Evolutionary conservation across 2,113 vertebrate genomes (phyloP), one percentile per base, ranked within the genome.

Genomic region (Nasalis larvatus): DNA sequence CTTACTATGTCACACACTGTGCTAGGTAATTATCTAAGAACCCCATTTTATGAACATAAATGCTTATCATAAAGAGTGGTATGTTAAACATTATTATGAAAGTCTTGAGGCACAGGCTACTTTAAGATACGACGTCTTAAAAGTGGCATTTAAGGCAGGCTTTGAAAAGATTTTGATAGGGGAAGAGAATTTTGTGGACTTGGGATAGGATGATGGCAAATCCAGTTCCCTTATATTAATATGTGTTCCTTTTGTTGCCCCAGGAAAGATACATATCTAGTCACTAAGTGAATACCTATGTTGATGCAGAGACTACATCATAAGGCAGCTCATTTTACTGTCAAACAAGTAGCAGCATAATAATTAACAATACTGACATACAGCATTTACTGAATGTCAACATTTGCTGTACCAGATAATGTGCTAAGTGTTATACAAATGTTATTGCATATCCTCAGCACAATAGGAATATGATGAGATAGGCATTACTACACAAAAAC

Each of bases 251-350:
- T 78, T 73, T 49, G 77, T 11, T 66, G 23, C 52, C 2, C 74
- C 52, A 91, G 27, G n/a, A 66, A 76, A 96, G 37, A 76, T 17
- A 87, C 17, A n/a, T 9, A 45, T 94, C 13, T 52, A 37, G 45
- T 89, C n/a, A 81, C 37, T 81, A 85, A 42, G n/a, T 37, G 60
- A 94, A 94, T 56, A 77, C 6, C 58, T 80, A 80, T 21, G 74
- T 25, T 54, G 66, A 86, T 47, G 42, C 45, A 77, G 54, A 89
- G 32, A 96, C 73, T 89, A 30, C 6, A 13, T 91, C 27, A 92
- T 18, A 94, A 96, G 77, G 25, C 37, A 90, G 45, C 32, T 73
- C 42, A 95, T 82, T 95, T 78, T 78, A 56, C 7, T 78, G n/a
- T 56, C 60, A 84, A 91, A 94, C 5, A 92, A 83, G n/a, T 27